phyloP scores from a whole-genome alignment of 2,113 vertebrate species.

The Corythaixoides concolor region DNA sequence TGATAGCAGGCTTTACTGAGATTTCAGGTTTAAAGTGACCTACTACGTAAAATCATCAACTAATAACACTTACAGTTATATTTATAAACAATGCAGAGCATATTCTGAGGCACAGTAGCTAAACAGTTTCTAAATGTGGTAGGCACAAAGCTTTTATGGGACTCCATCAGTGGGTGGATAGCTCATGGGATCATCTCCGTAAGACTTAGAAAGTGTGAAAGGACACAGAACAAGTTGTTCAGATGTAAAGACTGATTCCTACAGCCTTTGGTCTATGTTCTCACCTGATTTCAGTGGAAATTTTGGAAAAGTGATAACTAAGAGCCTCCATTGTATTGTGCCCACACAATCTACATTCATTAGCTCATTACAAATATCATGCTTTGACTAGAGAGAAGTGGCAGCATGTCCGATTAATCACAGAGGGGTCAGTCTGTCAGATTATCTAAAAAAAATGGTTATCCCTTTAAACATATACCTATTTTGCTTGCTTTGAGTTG shows the following conservation, averaged over 20 bases:
- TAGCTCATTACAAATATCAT: background rate
- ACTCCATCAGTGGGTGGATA: background rate
- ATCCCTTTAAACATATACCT: background rate
- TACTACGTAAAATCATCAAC: background rate
- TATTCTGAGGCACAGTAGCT: background rate
- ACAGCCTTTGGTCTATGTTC: background rate
- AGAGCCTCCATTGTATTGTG: background rate
- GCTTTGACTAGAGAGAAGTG: background rate
- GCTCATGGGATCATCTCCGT: background rate
- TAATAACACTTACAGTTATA: background rate
- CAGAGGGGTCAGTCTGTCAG: background rate
- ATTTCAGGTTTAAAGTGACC: background rate
- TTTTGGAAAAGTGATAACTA: background rate
- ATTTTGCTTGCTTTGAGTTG: background rate
- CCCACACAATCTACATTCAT: background rate
- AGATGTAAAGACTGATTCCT: background rate
- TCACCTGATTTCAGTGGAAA: background rate
- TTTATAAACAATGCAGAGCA: background rate
- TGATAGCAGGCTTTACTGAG: background rate
- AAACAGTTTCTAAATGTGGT: background rate
- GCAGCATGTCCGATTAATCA: background rate
- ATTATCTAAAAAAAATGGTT: background rate
- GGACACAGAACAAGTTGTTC: background rate
- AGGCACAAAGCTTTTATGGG: background rate
- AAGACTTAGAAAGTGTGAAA: background rate